Evolutionary conservation across 2,888 invertebrate species (phyloP), one percentile per base, ranked within the genome.

Genomic region (Osedax frankpressi): DNA sequence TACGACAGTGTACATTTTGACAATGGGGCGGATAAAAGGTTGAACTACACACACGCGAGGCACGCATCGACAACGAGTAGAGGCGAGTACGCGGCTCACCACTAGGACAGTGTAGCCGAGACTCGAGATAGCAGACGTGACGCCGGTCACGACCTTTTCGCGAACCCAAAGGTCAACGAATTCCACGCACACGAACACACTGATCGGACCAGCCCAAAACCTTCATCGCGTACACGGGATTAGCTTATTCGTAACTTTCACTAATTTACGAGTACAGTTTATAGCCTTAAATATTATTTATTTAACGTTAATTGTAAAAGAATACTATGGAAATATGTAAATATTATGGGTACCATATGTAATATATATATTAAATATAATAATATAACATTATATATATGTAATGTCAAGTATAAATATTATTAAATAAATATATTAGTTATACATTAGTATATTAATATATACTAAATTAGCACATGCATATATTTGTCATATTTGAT

Each of bases 91-190:
- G 24, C 30, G 3, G 80, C 87, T 84, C 84, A 89, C 89, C 86
- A 91, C 81, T 82, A 91, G 91, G 81, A 89, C 87, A 1, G 89
- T 81, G 79, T 90, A 90, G 0, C 90, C 91, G 73, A 87, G 84
- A 72, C 89, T 87, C 0, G 89, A 87, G n/a, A 90, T 88, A 73
- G 88, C 86, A 24, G 89, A 87, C 1, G 89, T 87, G 0, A 90
- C 89, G 0, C 88, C 89, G 70, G 88, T 89, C 3, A 90, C 90
- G 0, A 90, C 88, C 78, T 90, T 91, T 81, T 90, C 90, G 76
- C 91, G 83, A 11, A 90, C 88, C 90, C 91, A 92, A 80, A 90
- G 89, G 79, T 90, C 92, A 76, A 94, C 89, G 74, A 90, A 89
- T 70, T 89, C 88, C 81, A 91, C 92, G 0, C 91, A 90, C 0